Evolutionary conservation across 2,888 invertebrate species (phyloP).

Genomic region (Odontocerum albicorne): DNA sequence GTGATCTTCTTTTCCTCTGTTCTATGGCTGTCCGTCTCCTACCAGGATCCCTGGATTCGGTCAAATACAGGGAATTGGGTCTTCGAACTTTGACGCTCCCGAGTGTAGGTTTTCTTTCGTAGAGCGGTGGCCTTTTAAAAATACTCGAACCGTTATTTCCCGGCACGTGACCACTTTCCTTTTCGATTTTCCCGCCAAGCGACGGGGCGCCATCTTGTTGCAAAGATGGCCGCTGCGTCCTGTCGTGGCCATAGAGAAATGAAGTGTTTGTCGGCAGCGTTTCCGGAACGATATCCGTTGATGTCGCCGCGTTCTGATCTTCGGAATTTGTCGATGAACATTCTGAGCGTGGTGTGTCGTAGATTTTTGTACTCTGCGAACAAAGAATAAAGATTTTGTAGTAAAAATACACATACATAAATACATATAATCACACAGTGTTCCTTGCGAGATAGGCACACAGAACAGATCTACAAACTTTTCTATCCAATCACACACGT

Average conservation of each 20-base stretch:
- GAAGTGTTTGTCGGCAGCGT: constrained; percentile 10
- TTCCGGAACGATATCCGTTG: not conserved
- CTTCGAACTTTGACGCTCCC: not conserved
- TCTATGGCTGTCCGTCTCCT: constrained; percentile 34
- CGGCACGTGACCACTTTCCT: not conserved
- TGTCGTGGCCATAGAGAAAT: constrained; percentile 14
- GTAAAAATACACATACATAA: no score
- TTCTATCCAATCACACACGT: no score
- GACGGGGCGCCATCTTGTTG: not conserved
- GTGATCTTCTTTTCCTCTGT: constrained; percentile 14
- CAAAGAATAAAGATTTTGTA: not conserved
- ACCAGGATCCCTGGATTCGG: not conserved
- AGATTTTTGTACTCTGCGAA: constrained; percentile 40
- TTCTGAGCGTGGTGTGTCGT: constrained; percentile 46
- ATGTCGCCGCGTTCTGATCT: not conserved
- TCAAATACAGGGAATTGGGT: not conserved
- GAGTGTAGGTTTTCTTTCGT: constrained; percentile 18
- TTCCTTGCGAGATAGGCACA: no score
- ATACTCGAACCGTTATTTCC: not conserved
- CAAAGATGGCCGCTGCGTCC: not conserved
- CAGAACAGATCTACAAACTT: no score
- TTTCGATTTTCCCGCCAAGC: no score
- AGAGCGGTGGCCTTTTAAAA: constrained; percentile 37
- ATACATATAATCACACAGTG: no score
- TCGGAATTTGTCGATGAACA: not conserved